These are phyloP conservation scores for Hylia prasina DNA, from an alignment of 2,113 vertebrate genomes.

Conservation along the genomic window DNA sequence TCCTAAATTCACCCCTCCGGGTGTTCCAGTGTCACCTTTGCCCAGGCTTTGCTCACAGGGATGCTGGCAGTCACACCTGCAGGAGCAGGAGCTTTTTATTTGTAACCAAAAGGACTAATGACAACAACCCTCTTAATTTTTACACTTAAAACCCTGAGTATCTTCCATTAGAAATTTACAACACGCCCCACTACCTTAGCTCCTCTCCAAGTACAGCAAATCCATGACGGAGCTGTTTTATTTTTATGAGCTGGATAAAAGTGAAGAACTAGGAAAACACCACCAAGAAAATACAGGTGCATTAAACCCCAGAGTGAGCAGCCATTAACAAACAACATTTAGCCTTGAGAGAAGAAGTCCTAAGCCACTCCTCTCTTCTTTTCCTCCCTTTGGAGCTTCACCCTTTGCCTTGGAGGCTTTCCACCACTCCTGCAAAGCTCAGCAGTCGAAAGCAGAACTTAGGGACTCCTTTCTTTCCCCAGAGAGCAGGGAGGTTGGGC, in stretches of 20 bases:
- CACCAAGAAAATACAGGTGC: not conserved
- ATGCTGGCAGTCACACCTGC: no score
- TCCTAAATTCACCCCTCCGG: not conserved
- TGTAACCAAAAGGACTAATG: not conserved
- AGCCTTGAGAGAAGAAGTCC: not conserved
- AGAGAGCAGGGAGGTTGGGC: not conserved
- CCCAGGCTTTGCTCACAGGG: not conserved
- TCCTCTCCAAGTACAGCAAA: not conserved
- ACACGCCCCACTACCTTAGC: not conserved
- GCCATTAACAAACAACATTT: not conserved
- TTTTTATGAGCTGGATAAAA: not conserved
- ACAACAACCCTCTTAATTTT: not conserved
- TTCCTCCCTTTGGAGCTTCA: not conserved
- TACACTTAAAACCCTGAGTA: not conserved
- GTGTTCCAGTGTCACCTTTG: not conserved
- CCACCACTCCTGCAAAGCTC: not conserved
- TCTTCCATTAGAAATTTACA: not conserved
- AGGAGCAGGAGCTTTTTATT: not conserved
- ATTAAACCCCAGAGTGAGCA: not conserved
- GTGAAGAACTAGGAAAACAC: not conserved
- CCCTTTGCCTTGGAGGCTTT: not conserved
- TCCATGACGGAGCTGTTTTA: not conserved
- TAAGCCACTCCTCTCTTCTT: not conserved
- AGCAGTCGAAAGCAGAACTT: not conserved
- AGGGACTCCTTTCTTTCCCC: not conserved